phyloP scores from a whole-genome alignment of 2,113 vertebrate genomes.

The Microcebus lehilahytsara region DNA sequence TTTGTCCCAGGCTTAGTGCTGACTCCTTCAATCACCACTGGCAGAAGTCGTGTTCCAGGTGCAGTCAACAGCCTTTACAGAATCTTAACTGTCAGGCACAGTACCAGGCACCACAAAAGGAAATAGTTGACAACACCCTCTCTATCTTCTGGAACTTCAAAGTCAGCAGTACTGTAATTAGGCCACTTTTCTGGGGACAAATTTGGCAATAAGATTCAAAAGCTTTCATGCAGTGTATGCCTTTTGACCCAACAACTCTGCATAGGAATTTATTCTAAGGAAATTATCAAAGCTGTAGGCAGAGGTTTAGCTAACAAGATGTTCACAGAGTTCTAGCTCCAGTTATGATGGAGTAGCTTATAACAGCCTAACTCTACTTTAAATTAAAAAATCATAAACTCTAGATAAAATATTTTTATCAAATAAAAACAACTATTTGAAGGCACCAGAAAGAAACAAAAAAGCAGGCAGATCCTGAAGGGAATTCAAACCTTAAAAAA shows the following conservation, averaged over 20 bases:
- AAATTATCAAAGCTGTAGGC: not conserved
- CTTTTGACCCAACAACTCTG: not conserved
- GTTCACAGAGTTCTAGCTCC: not conserved
- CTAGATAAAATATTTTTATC: not conserved
- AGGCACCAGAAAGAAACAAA: not conserved
- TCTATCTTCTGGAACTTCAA: not conserved
- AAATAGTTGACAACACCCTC: not conserved
- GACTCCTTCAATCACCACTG: not conserved
- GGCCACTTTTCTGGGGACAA: not conserved
- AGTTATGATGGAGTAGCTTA: not conserved
- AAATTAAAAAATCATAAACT: not conserved
- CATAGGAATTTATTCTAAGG: not conserved
- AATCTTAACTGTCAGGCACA: not conserved
- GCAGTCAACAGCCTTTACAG: not conserved
- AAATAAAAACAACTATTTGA: not conserved
- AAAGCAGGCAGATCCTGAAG: not conserved
- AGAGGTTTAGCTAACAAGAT: not conserved
- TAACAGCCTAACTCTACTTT: not conserved
- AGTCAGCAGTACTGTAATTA: not conserved
- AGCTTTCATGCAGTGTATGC: not conserved
- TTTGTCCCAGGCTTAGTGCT: not conserved
- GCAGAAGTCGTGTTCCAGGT: not conserved
- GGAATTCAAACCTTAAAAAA: not conserved
- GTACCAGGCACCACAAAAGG: not conserved
- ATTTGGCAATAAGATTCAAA: not conserved